A percentile compares a stretch with the other conserved stretches of the same genome.
These are phyloP conservation scores for Atrina japonica DNA, from an alignment of 2,888 invertebrate genomes.

Conservation along the genomic window DNA sequence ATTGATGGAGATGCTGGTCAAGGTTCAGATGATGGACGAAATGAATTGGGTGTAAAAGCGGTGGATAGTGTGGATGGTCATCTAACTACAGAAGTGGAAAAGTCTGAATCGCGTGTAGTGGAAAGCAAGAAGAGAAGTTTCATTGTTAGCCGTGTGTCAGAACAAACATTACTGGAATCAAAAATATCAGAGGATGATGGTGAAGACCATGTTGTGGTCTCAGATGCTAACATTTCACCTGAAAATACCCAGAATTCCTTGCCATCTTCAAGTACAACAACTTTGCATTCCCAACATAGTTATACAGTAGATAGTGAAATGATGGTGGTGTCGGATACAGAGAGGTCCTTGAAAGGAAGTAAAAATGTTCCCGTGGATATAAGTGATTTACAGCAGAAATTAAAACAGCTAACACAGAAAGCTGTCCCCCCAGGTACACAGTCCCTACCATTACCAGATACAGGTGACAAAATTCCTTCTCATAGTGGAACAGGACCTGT, in stretches of 20 bases:
- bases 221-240: slow-evolving; percentile 48
- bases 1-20: slow-evolving; percentile 45
- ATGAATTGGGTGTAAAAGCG: slow-evolving; percentile 52
- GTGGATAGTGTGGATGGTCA: slow-evolving; percentile 49
- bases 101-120: slow-evolving; percentile 58
- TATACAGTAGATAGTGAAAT: slow-evolving; percentile 46
- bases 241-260: slow-evolving; percentile 49
- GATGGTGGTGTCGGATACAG: slow-evolving; percentile 52
- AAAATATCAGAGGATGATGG: slow-evolving; percentile 70
- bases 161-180: slow-evolving; percentile 57
- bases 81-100: slow-evolving; percentile 26
- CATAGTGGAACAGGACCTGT: slow-evolving; percentile 26
- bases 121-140: slow-evolving; percentile 69
- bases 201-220: slow-evolving; percentile 51
- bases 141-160: slow-evolving; percentile 63
- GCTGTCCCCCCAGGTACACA: slow-evolving; percentile 1
- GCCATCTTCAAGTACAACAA: slow-evolving; percentile 39
- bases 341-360: slow-evolving; percentile 53
- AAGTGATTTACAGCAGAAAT: slow-evolving; percentile 69
- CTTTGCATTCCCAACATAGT: slow-evolving; percentile 31
- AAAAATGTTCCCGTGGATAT: slow-evolving; percentile 70
- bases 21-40: slow-evolving; percentile 43
- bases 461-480: slow-evolving; percentile 22
- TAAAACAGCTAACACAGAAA: slow-evolving; percentile 59
- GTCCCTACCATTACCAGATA: not conserved